phyloP scores from a whole-genome alignment of 35 echinoderm and acorn worm species.

The Heliocidaris tuberculata region DNA sequence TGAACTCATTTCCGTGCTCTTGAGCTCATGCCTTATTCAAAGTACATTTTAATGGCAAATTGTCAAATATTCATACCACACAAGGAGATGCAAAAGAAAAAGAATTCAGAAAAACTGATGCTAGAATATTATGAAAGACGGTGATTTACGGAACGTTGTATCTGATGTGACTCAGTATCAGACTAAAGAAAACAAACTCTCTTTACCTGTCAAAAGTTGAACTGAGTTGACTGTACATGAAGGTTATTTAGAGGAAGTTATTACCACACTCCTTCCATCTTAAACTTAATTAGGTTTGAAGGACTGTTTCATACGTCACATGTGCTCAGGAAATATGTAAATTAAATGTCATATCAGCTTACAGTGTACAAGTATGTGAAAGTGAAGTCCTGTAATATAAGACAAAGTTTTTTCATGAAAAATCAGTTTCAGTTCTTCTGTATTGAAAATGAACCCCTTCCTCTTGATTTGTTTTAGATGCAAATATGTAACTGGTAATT shows the following conservation, averaged over 20 bases:
- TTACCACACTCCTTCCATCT: background rate
- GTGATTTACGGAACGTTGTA: background rate
- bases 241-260: too few species aligned
- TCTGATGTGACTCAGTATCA: background rate
- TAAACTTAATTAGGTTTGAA: background rate
- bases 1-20: too few species aligned
- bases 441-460: background rate
- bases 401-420: background rate
- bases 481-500: background rate
- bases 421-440: background rate
- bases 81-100: background rate
- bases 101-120: background rate
- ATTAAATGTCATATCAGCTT: background rate
- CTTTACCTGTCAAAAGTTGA: background rate
- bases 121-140: background rate
- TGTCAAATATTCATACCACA: background rate
- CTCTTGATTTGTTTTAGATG: background rate
- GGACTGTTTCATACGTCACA: background rate
- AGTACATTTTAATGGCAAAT: background rate
- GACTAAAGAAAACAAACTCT: background rate
- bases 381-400: background rate
- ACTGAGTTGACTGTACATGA: background rate
- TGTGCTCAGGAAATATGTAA: background rate
- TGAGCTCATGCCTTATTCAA: background rate
- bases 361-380: background rate